Percentiles rank a stretch among this genome's conserved stretches.
phyloP scores from a whole-genome alignment of 2,888 invertebrate genomes.

The Epirrhoe tristata region DNA sequence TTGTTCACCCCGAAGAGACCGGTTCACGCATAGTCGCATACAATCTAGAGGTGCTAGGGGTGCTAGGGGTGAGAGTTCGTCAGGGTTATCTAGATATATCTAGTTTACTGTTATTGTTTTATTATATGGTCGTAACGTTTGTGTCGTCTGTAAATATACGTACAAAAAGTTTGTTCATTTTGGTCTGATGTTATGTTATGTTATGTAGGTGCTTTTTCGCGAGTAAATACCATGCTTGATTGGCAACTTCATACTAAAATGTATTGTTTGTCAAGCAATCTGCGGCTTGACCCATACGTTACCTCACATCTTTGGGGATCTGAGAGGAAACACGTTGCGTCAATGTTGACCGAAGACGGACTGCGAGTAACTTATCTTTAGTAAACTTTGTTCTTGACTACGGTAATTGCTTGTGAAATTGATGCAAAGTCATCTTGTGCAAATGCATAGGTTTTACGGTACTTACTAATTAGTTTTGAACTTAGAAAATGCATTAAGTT shows the following conservation, averaged over 20 bases:
- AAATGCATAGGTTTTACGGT: background rate
- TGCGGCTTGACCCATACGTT: background rate
- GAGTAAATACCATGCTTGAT: constrained; percentile 2
- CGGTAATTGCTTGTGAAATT: constrained; percentile 31
- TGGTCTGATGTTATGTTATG: background rate
- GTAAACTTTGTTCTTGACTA: constrained; percentile 21
- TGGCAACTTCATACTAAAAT: background rate
- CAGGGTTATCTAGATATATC: background rate
- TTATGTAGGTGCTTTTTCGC: background rate
- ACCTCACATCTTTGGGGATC: background rate
- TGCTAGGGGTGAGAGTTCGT: background rate
- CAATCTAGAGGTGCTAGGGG: background rate
- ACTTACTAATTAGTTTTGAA: background rate
- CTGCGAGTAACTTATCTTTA: constrained; percentile 23
- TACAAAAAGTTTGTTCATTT: background rate
- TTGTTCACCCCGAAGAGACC: background rate
- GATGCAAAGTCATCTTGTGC: constrained; percentile 13
- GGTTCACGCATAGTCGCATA: background rate
- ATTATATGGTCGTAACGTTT: background rate
- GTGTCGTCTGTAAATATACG: background rate
- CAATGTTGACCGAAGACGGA: constrained; percentile 47
- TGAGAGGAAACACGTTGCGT: constrained; percentile 47
- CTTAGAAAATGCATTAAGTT: background rate
- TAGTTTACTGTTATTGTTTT: background rate
- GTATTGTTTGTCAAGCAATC: constrained; percentile 11